Evolutionary conservation across 2,888 invertebrate genomes (phyloP), one percentile per base, ranked within the genome.

Genomic region (Epirrita christyi): DNA sequence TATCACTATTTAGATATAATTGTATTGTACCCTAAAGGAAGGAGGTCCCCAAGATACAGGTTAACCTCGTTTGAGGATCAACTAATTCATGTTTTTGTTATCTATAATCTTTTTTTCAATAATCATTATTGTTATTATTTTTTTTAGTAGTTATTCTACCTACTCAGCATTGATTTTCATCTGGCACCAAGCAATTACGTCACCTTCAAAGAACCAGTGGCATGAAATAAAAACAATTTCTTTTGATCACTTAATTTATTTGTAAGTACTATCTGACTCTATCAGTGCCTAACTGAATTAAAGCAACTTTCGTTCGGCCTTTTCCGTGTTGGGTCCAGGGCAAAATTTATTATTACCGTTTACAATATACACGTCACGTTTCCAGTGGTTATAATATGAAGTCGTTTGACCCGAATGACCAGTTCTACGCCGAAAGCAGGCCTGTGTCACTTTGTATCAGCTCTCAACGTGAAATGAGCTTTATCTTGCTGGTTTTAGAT

Each of bases 331-430:
- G 27, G 38, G 37, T 37, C 36, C 32, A 29, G 37, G 29, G 40
- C 13, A 34, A 53, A 53, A 58, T 49, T 34, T 48, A 50, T 56
- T 38, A 57, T 48, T 36, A 48, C 48, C 50, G 43, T 50, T 63
- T 55, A 63, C 57, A 58, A 49, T 54, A 58, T 42, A 50, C 53
- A 49, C 52, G 47, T 54, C 59, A 54, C 57, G 48, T 48, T 42
- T 42, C 43, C 45, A 32, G 46, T 38, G 57, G 58, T 63, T 59
- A 59, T 55, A 53, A 53, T 63, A 60, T 59, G 57, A 49, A 59
- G 60, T 59, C 60, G 60, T 59, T 66, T 50, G 55, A 56, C 60
- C 53, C 41, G 54, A 59, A 58, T 59, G 52, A 54, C 66, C 55
- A 37, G 45, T 52, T 53, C 60, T 55, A 51, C 56, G 44, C 58